These are phyloP conservation scores for Piezodorus guildinii DNA, from an alignment of 1,140 invertebrate species.

Conservation along the genomic window DNA sequence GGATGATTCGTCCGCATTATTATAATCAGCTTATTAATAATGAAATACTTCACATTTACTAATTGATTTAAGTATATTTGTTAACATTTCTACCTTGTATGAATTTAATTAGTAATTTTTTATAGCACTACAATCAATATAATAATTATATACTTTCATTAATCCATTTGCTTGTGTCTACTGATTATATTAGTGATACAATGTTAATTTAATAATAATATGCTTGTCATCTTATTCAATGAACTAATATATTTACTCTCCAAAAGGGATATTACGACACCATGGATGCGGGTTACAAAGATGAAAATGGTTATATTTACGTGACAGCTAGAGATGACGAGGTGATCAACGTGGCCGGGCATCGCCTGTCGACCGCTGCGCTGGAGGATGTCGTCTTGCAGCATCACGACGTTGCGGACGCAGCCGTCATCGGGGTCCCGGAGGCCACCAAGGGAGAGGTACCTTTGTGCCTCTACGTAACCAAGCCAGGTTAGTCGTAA, in stretches of 20 bases:
- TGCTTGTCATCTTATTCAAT: no score
- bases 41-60: no score
- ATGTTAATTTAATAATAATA: no score
- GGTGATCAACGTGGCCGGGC: constrained; percentile 91
- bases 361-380: constrained; percentile 74
- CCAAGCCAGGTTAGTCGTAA: constrained; percentile 40
- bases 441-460: constrained; percentile 82
- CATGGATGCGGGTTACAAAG: constrained; percentile 82
- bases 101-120: no score
- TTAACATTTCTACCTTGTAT: no score
- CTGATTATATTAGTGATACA: no score
- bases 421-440: constrained; percentile 77
- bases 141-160: no score
- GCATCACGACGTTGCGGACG: constrained; percentile 70
- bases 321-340: constrained; percentile 86
- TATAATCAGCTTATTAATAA: no score
- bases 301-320: constrained; percentile 72
- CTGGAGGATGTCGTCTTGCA: constrained; percentile 79
- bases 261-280: constrained; percentile 87
- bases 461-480: constrained; percentile 75
- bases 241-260: not conserved
- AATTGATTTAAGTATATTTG: no score
- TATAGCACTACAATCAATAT: no score
- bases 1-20: no score
- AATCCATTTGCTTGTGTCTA: no score